phyloP scores from a whole-genome alignment of 1,140 invertebrate genomes.

The Drosophila micromelanica region DNA sequence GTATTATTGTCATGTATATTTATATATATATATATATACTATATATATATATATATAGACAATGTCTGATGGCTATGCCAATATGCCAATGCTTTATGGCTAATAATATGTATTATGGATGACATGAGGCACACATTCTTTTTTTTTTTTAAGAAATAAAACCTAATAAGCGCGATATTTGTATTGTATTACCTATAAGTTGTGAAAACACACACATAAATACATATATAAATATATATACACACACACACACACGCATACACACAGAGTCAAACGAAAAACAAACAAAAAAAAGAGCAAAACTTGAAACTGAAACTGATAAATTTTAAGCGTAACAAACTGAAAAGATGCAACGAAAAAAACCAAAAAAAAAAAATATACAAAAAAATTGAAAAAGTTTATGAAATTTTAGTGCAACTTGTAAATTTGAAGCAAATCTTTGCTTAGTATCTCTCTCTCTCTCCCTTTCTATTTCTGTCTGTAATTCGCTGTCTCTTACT shows the following conservation, averaged over 20 bases:
- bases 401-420: slow-evolving; percentile 31
- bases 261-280: slow-evolving; percentile 39
- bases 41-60: slow-evolving; percentile 31
- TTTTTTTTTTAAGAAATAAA: slow-evolving; percentile 80
- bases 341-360: slow-evolving; percentile 51
- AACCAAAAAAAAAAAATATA: slow-evolving; percentile 5
- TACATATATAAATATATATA: slow-evolving; percentile 43
- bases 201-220: slow-evolving; percentile 47
- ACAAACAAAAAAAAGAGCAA: slow-evolving; percentile 63
- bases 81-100: slow-evolving; percentile 43
- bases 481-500: slow-evolving; percentile 4
- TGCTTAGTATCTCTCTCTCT: slow-evolving; percentile 37
- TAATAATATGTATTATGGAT: slow-evolving; percentile 77
- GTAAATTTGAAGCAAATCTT: slow-evolving; percentile 35
- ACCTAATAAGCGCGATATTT: slow-evolving; percentile 78
- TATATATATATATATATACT: slow-evolving; percentile 35
- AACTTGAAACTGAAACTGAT: slow-evolving; percentile 69
- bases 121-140: slow-evolving; percentile 80
- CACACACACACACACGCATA: slow-evolving; percentile 23
- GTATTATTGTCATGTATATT: slow-evolving; percentile 65
- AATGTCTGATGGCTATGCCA: slow-evolving; percentile 42
- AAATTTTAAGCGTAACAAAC: slow-evolving; percentile 70
- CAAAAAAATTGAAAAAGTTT: slow-evolving; percentile 37
- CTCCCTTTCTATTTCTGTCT: slow-evolving; percentile 24
- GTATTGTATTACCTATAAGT: slow-evolving; percentile 82